These are phyloP conservation scores for Graptemys geographica DNA, from an alignment of 2,797 vertebrate genomes.

Conservation along the genomic window DNA sequence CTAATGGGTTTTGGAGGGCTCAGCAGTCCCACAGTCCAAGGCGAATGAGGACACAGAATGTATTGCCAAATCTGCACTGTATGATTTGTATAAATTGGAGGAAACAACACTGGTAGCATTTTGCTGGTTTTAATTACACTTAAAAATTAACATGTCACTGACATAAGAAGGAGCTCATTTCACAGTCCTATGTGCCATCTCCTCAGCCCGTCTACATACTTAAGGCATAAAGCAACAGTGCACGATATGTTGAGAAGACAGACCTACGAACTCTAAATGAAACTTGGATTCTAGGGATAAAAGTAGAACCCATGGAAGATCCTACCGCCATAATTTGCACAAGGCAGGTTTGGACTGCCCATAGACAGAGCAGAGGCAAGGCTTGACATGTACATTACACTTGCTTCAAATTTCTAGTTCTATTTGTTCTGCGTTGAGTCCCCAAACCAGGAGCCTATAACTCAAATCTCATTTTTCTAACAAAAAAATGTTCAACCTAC, in stretches of 20 bases:
- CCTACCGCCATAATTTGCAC: rapidly evolving
- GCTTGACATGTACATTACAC: neutral
- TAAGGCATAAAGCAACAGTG: neutral
- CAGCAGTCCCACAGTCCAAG: no score
- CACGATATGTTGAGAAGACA: neutral
- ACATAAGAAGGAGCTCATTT: neutral
- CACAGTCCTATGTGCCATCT: neutral
- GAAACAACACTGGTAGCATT: constrained; percentile 3
- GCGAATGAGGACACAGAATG: neutral
- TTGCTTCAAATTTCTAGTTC: neutral
- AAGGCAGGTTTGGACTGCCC: no score
- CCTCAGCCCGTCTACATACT: neutral
- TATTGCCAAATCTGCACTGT: neutral
- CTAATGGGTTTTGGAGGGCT: no score
- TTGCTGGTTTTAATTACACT: neutral
- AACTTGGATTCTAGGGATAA: neutral
- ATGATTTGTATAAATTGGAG: constrained; percentile 35
- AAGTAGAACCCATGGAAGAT: neutral
- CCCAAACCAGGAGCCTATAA: neutral
- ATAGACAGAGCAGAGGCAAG: no score
- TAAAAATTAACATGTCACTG: constrained; percentile 24
- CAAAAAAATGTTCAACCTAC: neutral
- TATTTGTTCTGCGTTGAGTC: neutral
- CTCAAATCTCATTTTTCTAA: neutral
- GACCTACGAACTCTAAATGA: neutral